Percentiles rank a stretch among this genome's conserved stretches.
Conservation (phyloP, 2,113 vertebrate species). For the Cephalopholis sonnerati region DNA sequence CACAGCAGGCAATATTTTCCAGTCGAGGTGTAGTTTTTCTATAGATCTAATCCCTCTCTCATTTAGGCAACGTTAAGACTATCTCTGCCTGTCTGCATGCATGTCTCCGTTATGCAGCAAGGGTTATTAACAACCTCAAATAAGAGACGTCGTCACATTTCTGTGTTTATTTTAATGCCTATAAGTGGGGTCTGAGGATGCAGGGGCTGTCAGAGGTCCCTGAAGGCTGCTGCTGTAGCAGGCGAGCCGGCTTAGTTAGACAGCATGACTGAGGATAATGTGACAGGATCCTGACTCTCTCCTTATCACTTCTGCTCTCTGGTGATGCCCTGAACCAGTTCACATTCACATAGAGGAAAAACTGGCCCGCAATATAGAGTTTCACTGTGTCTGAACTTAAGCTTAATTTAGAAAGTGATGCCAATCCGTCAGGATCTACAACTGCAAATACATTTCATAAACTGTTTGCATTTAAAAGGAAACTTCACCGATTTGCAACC, state of each 20-base stretch:
- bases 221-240: slow-evolving; percentile 38
- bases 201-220: slow-evolving; percentile 36
- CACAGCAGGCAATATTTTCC: slow-evolving; percentile 26
- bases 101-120: slow-evolving; percentile 51
- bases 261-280: slow-evolving; percentile 46
- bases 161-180: slow-evolving; percentile 74
- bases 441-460: slow-evolving; percentile 38
- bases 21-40: slow-evolving; percentile 22
- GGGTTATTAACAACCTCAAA: slow-evolving; percentile 65
- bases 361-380: slow-evolving; percentile 35
- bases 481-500: too few relatives aligned
- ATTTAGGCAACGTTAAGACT: slow-evolving; percentile 29
- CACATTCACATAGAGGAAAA: slow-evolving; percentile 26
- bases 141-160: slow-evolving; percentile 66
- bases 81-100: slow-evolving; percentile 50
- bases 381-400: slow-evolving; percentile 55
- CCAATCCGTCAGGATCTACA: slow-evolving; percentile 28
- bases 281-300: slow-evolving; percentile 41
- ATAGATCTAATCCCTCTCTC: slow-evolving; percentile 38
- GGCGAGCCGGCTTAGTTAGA: slow-evolving; percentile 40
- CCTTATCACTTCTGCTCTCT: slow-evolving; percentile 38
- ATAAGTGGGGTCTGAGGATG: slow-evolving; percentile 55
- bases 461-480: neutral
- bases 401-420: slow-evolving; percentile 70
- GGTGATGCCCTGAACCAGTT: slow-evolving; percentile 27